Percentiles rank a stretch among this genome's conserved stretches.
Evolutionary conservation across 2,797 vertebrate species (phyloP).

Genomic region (Darevskia nairensis): DNA sequence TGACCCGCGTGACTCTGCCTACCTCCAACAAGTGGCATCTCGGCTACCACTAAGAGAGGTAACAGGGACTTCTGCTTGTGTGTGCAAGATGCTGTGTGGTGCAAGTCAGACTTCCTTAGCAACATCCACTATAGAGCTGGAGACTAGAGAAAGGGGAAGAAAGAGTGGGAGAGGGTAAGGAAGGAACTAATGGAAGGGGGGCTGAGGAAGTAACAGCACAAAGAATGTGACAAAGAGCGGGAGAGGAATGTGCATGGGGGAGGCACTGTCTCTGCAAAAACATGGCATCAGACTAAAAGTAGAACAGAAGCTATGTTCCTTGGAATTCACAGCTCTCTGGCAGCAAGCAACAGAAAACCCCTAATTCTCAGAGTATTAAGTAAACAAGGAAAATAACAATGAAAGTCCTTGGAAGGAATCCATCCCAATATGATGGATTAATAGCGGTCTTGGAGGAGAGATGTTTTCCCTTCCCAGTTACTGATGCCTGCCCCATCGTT

Average conservation of each 20-base stretch:
- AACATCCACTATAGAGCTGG: not conserved
- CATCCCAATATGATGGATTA: not conserved
- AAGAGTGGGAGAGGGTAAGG: not conserved
- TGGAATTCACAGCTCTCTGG: not conserved
- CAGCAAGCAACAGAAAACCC: not conserved
- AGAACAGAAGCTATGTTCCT: not conserved
- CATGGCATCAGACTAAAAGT: not conserved
- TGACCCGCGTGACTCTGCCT: not conserved
- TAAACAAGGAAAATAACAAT: not conserved
- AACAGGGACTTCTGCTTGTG: not conserved
- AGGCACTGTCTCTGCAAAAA: not conserved
- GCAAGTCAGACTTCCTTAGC: not conserved
- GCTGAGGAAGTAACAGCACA: not conserved
- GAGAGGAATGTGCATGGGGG: not conserved
- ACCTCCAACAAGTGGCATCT: not conserved
- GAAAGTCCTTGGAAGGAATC: conserved; percentile 5
- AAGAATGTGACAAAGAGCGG: not conserved
- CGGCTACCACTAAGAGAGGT: not conserved
- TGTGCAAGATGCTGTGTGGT: not conserved
- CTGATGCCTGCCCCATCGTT: not conserved
- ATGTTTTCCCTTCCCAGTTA: not conserved
- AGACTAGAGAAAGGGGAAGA: not conserved
- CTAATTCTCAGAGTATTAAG: not conserved
- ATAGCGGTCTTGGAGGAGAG: not conserved
- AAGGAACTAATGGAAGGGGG: not conserved